Evolutionary conservation across 1,140 invertebrate genomes (phyloP), one percentile per base, ranked within the genome.

Genomic region (Mercenaria mercenaria): DNA sequence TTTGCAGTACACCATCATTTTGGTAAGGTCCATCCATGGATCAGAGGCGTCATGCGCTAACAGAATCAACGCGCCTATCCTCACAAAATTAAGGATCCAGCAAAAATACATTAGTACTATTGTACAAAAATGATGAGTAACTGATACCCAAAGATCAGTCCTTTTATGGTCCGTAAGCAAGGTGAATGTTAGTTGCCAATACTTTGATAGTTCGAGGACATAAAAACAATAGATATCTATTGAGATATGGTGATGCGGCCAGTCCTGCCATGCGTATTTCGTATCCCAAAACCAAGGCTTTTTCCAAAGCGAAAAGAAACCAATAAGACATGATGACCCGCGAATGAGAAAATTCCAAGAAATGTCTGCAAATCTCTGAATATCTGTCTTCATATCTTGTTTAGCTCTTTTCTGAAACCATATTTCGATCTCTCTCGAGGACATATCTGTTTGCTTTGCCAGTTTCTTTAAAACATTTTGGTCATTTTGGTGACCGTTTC

Each of bases 61-160:
- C 26, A 99, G 96, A 34, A 99, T 98, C 43, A 99, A 96, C 0
- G 98, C 98, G 4, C 99, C 99, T 74, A 99, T 98, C 50, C 99
- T 97, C 88, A 98, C 97, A 67, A 91, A 90, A 74, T 92, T 91
- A 18, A 80, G 11, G 20, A 90, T 74, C 98, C 98, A 99, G 41
- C 98, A 99, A 93, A 99, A 98, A 67, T 97, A 97, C 96, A 99
- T 97, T 39, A 99, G 96, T 43, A 97, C 93, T 91, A 99, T 98
- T 6, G 99, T 99, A 0, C 98, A 98, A 93, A 99, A 97, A 94
- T 99, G 99, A 96, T 99, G 99, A 64, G 99, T 97, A 95, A 99
- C 99, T 98, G 99, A 99, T 96, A 99, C 98, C 97, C 98, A 98
- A 96, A 99, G 99, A 96, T 99, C 99, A 96, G 98, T 64, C 15